Conservation (phyloP, 2,888 invertebrate species). For the Seira ritae region DNA sequence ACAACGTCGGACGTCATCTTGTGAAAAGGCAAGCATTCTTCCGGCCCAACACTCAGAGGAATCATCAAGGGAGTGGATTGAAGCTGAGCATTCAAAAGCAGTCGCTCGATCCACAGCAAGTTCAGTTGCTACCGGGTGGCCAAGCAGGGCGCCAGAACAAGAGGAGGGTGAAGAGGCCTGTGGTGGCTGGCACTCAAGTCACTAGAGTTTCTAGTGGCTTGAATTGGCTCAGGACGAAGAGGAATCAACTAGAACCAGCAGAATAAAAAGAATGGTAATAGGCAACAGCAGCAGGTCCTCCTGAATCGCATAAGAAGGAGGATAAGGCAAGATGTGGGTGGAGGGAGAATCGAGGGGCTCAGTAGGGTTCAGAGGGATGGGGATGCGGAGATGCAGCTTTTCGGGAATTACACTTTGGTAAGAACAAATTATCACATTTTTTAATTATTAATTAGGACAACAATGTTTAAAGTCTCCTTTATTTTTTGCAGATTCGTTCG, state of each 20-base stretch:
- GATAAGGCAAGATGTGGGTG: constrained; percentile 66
- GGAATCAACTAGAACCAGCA: constrained; percentile 30
- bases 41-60: not conserved
- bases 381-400: constrained; percentile 72
- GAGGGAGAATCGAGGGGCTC: constrained; percentile 71
- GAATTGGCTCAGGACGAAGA: not conserved
- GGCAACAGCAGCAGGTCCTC: constrained; percentile 25
- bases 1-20: not conserved
- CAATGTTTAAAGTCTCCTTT: not conserved
- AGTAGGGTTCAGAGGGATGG: constrained; percentile 68
- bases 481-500: constrained; percentile 69
- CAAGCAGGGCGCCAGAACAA: not conserved
- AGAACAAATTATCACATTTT: not conserved
- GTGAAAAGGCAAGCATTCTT: constrained; percentile 49
- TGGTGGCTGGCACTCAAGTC: too few species aligned
- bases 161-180: not conserved
- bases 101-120: not conserved
- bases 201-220: not conserved
- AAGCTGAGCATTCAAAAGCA: not conserved
- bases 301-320: constrained; percentile 44
- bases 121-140: not conserved
- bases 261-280: constrained; percentile 40
- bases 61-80: too few species aligned
- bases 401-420: constrained; percentile 73
- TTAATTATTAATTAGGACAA: constrained; percentile 3